Evolutionary conservation across 2,113 vertebrate genomes (phyloP), one percentile per base, ranked within the genome.

Genomic region (Hemicordylus capensis): DNA sequence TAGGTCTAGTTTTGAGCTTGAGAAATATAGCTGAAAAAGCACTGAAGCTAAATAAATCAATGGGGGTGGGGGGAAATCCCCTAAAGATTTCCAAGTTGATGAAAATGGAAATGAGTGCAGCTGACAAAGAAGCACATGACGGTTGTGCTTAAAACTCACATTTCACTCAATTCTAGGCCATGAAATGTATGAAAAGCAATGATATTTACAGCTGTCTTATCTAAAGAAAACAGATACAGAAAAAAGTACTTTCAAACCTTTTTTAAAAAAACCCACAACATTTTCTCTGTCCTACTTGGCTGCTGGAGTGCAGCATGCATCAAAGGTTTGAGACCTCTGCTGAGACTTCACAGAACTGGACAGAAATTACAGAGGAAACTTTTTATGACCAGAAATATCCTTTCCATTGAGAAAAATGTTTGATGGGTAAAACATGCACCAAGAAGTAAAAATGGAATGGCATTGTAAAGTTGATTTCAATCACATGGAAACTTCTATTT

Each of bases 121-220:
- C 44, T 89, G 81, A 84, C 28, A 87, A 83, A 89, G 20, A 80
- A 4, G 8, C 9, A 88, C 17, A 26, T 73, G 31, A 54, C 24
- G 75, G 0, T 10, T 10, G 26, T 54, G 0, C 85, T 87, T 83
- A 88, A 88, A 89, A 10, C 11, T 92, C 48, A 61, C 15, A 69
- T 90, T 89, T 90, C 28, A 76, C 80, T 93, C 46, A 8, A 26
- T 89, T 90, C 92, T 76, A 83, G 5, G 4, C 76, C 74, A 51
- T 3, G 46, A 76, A 90, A 69, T 15, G 3, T 80, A 82, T 26
- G 77, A 85, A 84, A 90, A 88, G 0, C 4, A 75, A 78, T 9
- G 2, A 0, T 61, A 80, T 86, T 93, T 87, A 78, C 12, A 89
- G 66, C 39, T 81, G 0, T 69, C 31, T 85, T 80, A 86, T 51